A percentile compares a stretch with the other conserved stretches of the same genome.
These are phyloP conservation scores for Phaethon lepturus DNA, from an alignment of 2,113 vertebrate genomes.

Conservation along the genomic window DNA sequence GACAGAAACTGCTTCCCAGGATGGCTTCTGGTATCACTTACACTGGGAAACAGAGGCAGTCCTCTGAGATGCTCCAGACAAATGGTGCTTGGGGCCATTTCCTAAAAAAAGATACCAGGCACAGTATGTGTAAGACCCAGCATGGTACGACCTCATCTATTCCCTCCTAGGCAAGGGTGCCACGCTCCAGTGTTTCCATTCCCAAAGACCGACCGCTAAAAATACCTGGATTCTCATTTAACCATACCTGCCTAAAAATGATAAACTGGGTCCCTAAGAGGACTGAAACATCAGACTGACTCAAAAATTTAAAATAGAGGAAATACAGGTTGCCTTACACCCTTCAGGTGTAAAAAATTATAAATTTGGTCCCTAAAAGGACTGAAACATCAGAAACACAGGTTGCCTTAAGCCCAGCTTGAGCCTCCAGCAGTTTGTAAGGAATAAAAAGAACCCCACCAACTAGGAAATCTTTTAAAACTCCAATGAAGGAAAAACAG, in stretches of 20 bases:
- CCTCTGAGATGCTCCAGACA: not conserved
- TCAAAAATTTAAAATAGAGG: not conserved
- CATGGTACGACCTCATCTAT: fast-evolving
- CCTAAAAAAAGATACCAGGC: not conserved
- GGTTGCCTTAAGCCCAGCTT: not conserved
- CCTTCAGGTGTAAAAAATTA: not conserved
- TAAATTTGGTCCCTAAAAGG: no score
- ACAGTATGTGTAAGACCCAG: fast-evolving
- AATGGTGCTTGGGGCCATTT: not conserved
- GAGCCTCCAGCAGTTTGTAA: not conserved
- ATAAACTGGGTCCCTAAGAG: no score
- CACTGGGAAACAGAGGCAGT: not conserved
- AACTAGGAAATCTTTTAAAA: no score
- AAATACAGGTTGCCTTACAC: no score
- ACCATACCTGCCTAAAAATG: fast-evolving
- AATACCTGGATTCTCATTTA: fast-evolving
- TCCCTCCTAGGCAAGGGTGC: not conserved
- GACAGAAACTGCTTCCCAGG: not conserved
- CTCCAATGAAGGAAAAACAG: not conserved
- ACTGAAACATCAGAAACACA: not conserved
- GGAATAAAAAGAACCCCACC: not conserved
- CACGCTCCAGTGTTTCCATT: not conserved
- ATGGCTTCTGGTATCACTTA: not conserved
- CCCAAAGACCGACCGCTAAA: not conserved
- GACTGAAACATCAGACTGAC: fast-evolving